A percentile compares a stretch with the other conserved stretches of the same genome.
Evolutionary conservation across 2,888 invertebrate species (phyloP).

Genomic region (Tipula unca): DNA sequence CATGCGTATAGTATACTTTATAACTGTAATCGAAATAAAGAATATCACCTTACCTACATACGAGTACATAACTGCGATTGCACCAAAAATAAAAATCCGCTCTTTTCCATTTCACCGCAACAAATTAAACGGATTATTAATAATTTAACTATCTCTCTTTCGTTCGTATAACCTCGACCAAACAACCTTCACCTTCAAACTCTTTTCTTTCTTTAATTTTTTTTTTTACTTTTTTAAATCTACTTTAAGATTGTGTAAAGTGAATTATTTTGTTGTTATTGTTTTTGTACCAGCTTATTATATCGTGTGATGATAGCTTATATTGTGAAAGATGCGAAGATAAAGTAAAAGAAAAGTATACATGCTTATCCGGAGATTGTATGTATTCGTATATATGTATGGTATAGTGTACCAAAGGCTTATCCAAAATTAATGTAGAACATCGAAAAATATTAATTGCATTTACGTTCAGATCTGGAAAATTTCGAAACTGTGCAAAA

Average conservation of each 20-base stretch:
- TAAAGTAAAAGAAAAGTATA: neutral
- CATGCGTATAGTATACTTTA: neutral
- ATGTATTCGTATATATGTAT: too few species aligned
- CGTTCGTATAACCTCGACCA: slow-evolving; percentile 16
- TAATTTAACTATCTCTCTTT: slow-evolving; percentile 8
- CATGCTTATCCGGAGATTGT: neutral
- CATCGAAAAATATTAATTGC: neutral
- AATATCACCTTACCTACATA: neutral
- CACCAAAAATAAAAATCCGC: neutral
- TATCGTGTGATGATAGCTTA: neutral
- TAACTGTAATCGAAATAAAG: neutral
- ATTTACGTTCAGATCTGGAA: neutral
- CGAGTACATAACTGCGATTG: neutral
- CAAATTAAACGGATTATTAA: neutral
- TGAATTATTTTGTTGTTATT: neutral
- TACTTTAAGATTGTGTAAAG: slow-evolving; percentile 2
- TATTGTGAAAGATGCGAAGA: neutral
- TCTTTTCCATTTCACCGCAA: neutral
- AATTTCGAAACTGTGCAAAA: neutral
- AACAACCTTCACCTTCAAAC: slow-evolving; percentile 18
- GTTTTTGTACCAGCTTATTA: neutral
- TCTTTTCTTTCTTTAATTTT: neutral
- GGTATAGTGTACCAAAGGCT: neutral
- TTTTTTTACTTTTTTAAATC: neutral
- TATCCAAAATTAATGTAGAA: neutral